These are phyloP conservation scores for Helostoma temminkii DNA, from an alignment of 2,797 vertebrate species.

Conservation along the genomic window DNA sequence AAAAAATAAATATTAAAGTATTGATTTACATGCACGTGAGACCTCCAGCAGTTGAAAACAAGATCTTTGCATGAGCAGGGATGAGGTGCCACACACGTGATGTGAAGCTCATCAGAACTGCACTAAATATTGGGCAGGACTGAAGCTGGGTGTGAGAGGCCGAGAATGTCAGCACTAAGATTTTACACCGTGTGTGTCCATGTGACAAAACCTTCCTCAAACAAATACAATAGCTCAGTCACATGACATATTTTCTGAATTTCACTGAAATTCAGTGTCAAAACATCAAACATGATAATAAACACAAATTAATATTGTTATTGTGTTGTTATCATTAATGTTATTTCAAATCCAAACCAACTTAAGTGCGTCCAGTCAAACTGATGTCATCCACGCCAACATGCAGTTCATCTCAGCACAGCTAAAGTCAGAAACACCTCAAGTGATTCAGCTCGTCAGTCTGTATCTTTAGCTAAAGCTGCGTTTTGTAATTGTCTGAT, in stretches of 20 bases:
- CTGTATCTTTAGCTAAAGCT: neutral
- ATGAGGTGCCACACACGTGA: constrained; percentile 21
- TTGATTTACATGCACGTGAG: neutral
- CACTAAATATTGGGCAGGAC: constrained; percentile 5
- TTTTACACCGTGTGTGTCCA: neutral
- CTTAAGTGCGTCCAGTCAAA: too few relatives aligned
- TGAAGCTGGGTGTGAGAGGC: neutral
- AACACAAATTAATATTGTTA: too few relatives aligned
- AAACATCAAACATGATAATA: too few relatives aligned
- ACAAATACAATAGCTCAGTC: neutral
- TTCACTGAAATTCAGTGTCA: too few relatives aligned
- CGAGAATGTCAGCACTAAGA: neutral
- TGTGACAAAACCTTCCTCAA: neutral
- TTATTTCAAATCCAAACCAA: neutral
- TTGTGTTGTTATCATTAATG: too few relatives aligned
- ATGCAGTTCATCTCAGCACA: neutral
- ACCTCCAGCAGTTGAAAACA: neutral
- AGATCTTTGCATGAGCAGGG: neutral
- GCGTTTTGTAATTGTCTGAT: neutral
- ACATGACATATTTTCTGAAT: neutral
- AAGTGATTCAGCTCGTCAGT: neutral
- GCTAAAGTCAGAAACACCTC: too few relatives aligned
- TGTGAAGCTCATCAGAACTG: constrained; percentile 19
- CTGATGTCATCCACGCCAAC: too few relatives aligned
- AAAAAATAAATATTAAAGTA: too few relatives aligned